Percentiles rank a stretch among this genome's conserved stretches.
Conservation (phyloP, 1,140 invertebrate genomes). For the Apis cerana region DNA sequence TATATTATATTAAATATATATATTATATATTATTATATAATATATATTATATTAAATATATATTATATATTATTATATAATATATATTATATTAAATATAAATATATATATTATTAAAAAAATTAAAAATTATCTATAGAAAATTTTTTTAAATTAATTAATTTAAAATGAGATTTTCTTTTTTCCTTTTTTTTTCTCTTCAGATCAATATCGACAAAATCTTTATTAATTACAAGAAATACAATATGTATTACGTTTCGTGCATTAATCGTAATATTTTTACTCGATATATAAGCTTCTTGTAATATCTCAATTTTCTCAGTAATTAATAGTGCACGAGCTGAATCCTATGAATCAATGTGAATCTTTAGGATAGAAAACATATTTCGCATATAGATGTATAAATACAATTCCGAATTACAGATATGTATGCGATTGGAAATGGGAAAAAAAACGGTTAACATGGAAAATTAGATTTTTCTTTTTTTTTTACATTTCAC, state of each 20-base stretch:
- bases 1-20: no score
- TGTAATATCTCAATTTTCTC: not conserved
- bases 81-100: no score
- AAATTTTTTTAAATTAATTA: no score
- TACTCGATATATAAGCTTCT: not conserved
- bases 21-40: no score
- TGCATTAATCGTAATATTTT: not conserved
- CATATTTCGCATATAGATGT: not conserved
- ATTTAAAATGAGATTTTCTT: no score
- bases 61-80: no score
- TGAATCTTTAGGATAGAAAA: not conserved
- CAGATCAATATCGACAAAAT: no score
- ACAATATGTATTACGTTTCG: not conserved
- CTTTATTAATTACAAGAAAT: not conserved
- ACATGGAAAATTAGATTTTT: slow-evolving; percentile 25
- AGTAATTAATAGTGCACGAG: not conserved
- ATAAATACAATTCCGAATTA: not conserved
- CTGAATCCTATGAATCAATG: not conserved
- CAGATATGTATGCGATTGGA: not conserved
- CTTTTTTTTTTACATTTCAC: not conserved
- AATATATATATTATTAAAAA: no score
- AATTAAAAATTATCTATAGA: no score
- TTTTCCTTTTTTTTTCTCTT: no score
- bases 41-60: no score
- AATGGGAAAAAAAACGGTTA: not conserved